Conservation (phyloP, 2,113 vertebrate species). For the Bagarius yarrelli region DNA sequence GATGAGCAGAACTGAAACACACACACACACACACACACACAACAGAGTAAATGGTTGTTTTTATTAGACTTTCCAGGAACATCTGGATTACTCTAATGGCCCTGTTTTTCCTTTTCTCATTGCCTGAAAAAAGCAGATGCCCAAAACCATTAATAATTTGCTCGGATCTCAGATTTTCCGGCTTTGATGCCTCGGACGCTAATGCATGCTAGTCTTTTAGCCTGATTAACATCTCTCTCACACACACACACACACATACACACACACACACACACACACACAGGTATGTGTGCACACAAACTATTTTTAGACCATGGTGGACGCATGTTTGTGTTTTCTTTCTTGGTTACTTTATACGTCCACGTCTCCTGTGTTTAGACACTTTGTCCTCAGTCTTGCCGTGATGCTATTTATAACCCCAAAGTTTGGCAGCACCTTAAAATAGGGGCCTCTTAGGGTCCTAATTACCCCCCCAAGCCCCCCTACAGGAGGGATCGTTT, state of each 20-base stretch:
- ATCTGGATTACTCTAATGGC: constrained; percentile 49
- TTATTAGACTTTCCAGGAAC: constrained; percentile 55
- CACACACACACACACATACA: neutral
- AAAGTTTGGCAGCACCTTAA: constrained; percentile 54
- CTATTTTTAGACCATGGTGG: constrained; percentile 10
- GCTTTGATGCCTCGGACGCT: constrained; percentile 6
- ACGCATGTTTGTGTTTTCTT: neutral
- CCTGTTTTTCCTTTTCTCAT: constrained; percentile 43
- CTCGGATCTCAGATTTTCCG: constrained; percentile 2
- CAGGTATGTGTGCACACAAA: neutral
- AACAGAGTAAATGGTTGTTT: constrained; percentile 44
- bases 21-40: constrained; percentile 33
- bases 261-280: constrained; percentile 14
- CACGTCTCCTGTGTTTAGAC: constrained; percentile 5
- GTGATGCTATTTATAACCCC: constrained; percentile 56
- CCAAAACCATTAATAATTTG: constrained; percentile 41
- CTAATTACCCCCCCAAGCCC: constrained; percentile 58
- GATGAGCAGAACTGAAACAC: constrained; percentile 36
- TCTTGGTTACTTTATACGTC: neutral
- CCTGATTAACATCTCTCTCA: neutral
- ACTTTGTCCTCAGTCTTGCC: constrained; percentile 36
- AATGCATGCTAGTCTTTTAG: neutral
- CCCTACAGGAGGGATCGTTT: constrained; percentile 61
- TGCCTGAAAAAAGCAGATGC: constrained; percentile 39
- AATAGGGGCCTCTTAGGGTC: constrained; percentile 57